These are phyloP conservation scores for Shargacucullia verbasci DNA, from an alignment of 2,888 invertebrate species.

Conservation along the genomic window DNA sequence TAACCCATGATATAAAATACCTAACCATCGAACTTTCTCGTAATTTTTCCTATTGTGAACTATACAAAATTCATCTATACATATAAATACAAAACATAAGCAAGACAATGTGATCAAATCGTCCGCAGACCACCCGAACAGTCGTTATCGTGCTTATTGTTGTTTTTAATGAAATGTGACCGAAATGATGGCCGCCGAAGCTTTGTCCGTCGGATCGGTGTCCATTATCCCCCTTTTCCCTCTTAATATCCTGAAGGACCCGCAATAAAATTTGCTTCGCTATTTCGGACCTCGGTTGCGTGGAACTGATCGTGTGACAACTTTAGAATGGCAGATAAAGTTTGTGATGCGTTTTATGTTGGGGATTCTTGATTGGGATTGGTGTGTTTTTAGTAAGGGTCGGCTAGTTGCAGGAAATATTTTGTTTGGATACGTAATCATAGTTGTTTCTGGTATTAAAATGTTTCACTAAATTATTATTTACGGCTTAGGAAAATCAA, in stretches of 20 bases:
- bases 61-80: slow-evolving; percentile 29
- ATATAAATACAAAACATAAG: slow-evolving; percentile 47
- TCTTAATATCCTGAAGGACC: slow-evolving; percentile 76
- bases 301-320: slow-evolving; percentile 74
- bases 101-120: slow-evolving; percentile 68
- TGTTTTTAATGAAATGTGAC: slow-evolving; percentile 83
- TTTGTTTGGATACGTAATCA: not conserved
- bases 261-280: slow-evolving; percentile 77
- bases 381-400: slow-evolving; percentile 25
- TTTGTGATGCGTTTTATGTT: slow-evolving; percentile 55
- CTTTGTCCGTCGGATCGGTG: slow-evolving; percentile 79
- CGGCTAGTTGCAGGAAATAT: not conserved
- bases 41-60: not conserved
- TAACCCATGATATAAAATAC: no score
- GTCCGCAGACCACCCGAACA: slow-evolving; percentile 60
- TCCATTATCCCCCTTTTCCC: slow-evolving; percentile 75
- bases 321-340: slow-evolving; percentile 60
- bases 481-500: no score
- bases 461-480: no score
- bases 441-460: no score
- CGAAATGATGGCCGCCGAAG: slow-evolving; percentile 73
- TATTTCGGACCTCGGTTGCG: slow-evolving; percentile 57
- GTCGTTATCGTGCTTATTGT: slow-evolving; percentile 79
- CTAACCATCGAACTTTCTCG: no score
- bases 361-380: slow-evolving; percentile 41